Evolutionary conservation across 2,888 invertebrate species (phyloP).

Genomic region (Gastracanthus pulcherrimus): DNA sequence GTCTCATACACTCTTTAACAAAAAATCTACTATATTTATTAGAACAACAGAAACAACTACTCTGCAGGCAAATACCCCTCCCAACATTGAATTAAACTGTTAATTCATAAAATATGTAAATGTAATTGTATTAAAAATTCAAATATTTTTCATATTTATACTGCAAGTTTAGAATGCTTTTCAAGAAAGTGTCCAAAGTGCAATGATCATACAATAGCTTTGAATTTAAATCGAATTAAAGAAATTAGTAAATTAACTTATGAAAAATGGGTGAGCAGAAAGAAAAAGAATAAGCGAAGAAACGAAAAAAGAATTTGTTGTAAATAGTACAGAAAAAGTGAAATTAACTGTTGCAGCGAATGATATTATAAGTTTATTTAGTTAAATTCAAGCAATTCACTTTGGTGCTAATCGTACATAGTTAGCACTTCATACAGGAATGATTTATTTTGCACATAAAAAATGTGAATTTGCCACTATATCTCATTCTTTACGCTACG

Average conservation of each 20-base stretch:
- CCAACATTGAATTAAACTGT: no score
- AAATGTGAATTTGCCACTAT: not conserved
- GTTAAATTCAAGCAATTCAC: not conserved
- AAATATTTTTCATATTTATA: no score
- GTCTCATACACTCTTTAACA: no score
- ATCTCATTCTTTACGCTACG: not conserved
- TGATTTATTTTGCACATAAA: not conserved
- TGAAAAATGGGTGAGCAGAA: conserved; percentile 47
- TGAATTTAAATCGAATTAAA: conserved; percentile 26
- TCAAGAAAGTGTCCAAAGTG: no score
- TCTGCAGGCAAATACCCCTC: no score
- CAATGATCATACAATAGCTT: no score
- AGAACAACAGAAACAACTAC: no score
- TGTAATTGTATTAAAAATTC: no score
- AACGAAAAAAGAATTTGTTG: conserved; percentile 44
- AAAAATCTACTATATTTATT: no score
- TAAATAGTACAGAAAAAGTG: not conserved
- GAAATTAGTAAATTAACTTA: conserved; percentile 42
- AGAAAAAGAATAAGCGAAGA: conserved; percentile 45
- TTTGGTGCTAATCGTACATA: not conserved
- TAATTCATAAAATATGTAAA: no score
- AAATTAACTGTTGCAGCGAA: not conserved
- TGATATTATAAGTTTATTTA: not conserved
- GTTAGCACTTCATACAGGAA: not conserved
- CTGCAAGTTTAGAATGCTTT: no score